Percentiles rank a stretch among this genome's conserved stretches.
Evolutionary conservation across 2,113 vertebrate genomes (phyloP).

Genomic region (Spea multiplicata): DNA sequence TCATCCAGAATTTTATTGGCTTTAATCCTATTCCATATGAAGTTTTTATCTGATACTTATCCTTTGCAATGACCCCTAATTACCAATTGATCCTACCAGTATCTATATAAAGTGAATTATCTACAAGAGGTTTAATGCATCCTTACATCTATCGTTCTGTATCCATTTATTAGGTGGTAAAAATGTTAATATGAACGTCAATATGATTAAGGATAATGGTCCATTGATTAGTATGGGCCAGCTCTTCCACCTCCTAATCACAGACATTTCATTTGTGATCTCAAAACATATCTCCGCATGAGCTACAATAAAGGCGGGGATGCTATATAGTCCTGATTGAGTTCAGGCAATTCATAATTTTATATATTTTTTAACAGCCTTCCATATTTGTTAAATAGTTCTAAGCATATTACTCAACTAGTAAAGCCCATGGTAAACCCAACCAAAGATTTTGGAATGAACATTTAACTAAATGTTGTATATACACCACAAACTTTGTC

Average conservation of each 20-base stretch:
- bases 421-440: too few relatives aligned
- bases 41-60: constrained; percentile 49
- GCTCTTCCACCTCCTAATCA: constrained; percentile 9
- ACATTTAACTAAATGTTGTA: too few relatives aligned
- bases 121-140: constrained; percentile 48
- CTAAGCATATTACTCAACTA: too few relatives aligned
- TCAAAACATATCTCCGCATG: constrained; percentile 13
- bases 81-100: constrained; percentile 48
- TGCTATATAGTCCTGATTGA: not conserved
- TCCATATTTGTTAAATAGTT: too few relatives aligned
- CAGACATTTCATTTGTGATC: constrained; percentile 31
- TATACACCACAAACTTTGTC: too few relatives aligned
- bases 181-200: constrained; percentile 49
- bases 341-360: too few relatives aligned
- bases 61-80: constrained; percentile 47
- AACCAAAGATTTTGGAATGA: too few relatives aligned
- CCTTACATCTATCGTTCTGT: constrained; percentile 46
- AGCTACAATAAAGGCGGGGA: not conserved
- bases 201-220: constrained; percentile 50
- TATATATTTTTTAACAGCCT: too few relatives aligned
- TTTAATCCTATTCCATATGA: constrained; percentile 46
- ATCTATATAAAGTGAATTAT: constrained; percentile 49
- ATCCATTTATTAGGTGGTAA: constrained; percentile 48
- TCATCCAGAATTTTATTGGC: constrained; percentile 43
- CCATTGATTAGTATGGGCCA: constrained; percentile 40